Conservation (phyloP, 2,113 vertebrate species). For the Cygnus buccinator region DNA sequence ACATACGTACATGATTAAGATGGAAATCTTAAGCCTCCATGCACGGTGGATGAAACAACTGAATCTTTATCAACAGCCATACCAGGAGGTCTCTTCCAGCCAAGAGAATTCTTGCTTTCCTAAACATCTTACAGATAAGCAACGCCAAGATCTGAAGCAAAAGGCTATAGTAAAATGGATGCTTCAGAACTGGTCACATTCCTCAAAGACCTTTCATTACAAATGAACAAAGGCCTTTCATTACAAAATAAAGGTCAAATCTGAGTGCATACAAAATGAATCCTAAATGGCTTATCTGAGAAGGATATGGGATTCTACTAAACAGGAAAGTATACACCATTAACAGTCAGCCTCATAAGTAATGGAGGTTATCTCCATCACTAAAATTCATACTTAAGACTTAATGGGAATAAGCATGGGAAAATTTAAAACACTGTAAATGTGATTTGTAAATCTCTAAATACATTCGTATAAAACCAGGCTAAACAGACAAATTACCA, state of each 20-base stretch:
- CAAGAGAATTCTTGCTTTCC: not conserved
- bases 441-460: not conserved
- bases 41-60: not conserved
- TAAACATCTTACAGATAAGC: not conserved
- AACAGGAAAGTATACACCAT: fast-evolving
- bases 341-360: not conserved
- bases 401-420: not conserved
- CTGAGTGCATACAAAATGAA: not conserved
- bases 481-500: not conserved
- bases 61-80: not conserved
- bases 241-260: not conserved
- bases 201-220: not conserved
- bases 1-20: not conserved
- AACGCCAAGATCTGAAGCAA: not conserved
- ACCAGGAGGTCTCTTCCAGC: not conserved
- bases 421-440: not conserved
- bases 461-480: not conserved
- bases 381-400: not conserved
- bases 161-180: not conserved
- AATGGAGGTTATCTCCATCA: not conserved
- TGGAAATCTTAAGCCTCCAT: not conserved
- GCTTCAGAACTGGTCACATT: not conserved
- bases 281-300: not conserved
- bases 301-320: not conserved
- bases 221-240: not conserved